Conservation (phyloP, 2,888 invertebrate species). For the Torymus auratus region DNA sequence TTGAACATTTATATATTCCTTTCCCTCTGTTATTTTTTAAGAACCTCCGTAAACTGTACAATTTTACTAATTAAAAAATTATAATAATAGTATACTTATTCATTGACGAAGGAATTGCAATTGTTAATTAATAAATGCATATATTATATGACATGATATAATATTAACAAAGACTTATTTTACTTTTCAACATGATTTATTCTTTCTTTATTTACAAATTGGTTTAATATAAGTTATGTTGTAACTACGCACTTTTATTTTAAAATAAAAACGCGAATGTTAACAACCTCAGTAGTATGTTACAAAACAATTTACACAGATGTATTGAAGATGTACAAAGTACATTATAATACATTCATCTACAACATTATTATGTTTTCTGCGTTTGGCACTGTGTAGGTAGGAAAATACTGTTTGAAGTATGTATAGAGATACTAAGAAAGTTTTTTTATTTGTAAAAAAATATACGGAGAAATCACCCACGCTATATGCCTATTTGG, state of each 20-base stretch:
- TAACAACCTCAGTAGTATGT: slow-evolving; percentile 13
- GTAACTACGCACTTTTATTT: neutral
- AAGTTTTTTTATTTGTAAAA: slow-evolving; percentile 25
- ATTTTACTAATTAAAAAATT: too few species aligned
- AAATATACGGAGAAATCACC: slow-evolving; percentile 18
- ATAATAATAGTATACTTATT: too few species aligned
- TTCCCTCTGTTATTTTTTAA: too few species aligned
- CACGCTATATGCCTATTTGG: slow-evolving; percentile 18
- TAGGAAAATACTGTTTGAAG: slow-evolving; percentile 50
- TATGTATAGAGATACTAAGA: slow-evolving; percentile 46
- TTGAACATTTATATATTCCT: too few species aligned
- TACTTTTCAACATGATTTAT: slow-evolving; percentile 10
- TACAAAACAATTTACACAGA: slow-evolving; percentile 41
- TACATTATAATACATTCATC: slow-evolving; percentile 36
- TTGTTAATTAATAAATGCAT: too few species aligned
- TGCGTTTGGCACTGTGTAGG: slow-evolving; percentile 27
- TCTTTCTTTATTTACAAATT: slow-evolving; percentile 48
- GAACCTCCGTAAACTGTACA: too few species aligned
- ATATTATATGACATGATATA: too few species aligned
- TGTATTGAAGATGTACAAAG: slow-evolving; percentile 26
- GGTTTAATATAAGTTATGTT: neutral
- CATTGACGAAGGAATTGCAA: too few species aligned
- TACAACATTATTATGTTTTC: slow-evolving; percentile 22
- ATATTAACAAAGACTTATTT: too few species aligned
- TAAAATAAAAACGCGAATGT: slow-evolving; percentile 13